These are phyloP conservation scores for Antennarius maculatus DNA, from an alignment of 2,797 vertebrate genomes.

Conservation along the genomic window DNA sequence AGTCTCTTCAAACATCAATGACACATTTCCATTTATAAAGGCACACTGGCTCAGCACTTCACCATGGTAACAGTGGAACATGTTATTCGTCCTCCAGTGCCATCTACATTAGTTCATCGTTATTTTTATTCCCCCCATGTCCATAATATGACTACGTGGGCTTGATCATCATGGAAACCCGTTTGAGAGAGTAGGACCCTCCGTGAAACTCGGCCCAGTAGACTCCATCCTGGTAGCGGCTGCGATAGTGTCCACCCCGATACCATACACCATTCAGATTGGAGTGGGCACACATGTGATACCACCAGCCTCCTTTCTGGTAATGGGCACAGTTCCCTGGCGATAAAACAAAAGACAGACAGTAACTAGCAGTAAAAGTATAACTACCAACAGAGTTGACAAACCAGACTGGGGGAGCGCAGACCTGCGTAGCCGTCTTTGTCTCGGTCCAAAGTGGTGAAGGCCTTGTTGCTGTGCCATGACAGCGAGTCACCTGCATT, in stretches of 20 bases:
- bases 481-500: conserved; percentile 91
- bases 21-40: not conserved
- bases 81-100: not conserved
- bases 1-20: not conserved
- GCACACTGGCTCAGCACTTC: conserved; percentile 7
- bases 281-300: conserved; percentile 93
- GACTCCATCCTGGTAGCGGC: conserved; percentile 91
- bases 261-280: conserved; percentile 95
- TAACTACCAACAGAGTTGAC: not conserved
- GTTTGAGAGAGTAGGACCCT: conserved; percentile 90
- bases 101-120: too few relatives aligned
- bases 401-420: not conserved
- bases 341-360: conserved; percentile 19
- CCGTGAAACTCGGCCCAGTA: conserved; percentile 94
- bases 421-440: conserved; percentile 88
- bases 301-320: conserved; percentile 96
- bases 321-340: conserved; percentile 92
- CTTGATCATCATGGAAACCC: conserved; percentile 89
- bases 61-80: conserved; percentile 9
- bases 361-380: not conserved
- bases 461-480: conserved; percentile 93
- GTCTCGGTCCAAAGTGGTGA: conserved; percentile 91
- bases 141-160: conserved; percentile 55
- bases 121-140: not conserved
- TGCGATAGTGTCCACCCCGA: conserved; percentile 89